Base-by-base conservation (phyloP, 2,888 invertebrate species). In the Sphaeridia pumilis region DNA sequence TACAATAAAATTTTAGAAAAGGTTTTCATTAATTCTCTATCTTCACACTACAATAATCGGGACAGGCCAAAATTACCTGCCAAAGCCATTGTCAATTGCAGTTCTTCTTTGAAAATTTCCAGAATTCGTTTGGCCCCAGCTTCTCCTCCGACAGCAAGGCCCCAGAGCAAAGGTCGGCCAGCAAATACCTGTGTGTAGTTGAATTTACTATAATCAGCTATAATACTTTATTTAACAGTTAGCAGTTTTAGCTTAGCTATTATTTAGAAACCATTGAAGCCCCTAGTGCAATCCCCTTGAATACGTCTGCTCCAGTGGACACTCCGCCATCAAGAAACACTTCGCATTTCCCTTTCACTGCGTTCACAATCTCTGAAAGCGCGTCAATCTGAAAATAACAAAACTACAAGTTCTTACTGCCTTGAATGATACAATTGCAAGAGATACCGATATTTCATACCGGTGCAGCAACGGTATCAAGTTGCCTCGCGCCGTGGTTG, bases 221-320 rank as follows among this genome's bases (percentile, higher is more conserved):
- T n/a, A n/a, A n/a, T n/a, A n/a, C n/a, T n/a, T n/a, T n/a, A n/a
- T n/a, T n/a, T n/a, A n/a, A n/a, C n/a, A n/a, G n/a, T n/a, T n/a
- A n/a, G n/a, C n/a, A n/a, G n/a, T n/a, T n/a, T n/a, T n/a, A n/a
- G n/a, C n/a, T n/a, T n/a, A n/a, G n/a, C n/a, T n/a, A n/a, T n/a
- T n/a, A n/a, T n/a, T n/a, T n/a, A n/a, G n/a, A n/a, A n/a, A 87
- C 90, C 80, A 86, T 84, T 73, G 78, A 82, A 2, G 94, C 94
- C 12, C 94, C 94, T 22, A 94, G 73, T 1, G 89, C 88, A 41
- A 94, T 66, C 0, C 92, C 92, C 73, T 92, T 94, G 63, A 89
- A 83, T 12, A 92, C 80, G 70, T 94, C 92, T 3, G 83, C 83
- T 17, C 92, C 93, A 63, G 81, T 80, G 20, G 78, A 76, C 1